Evolutionary conservation across 2,113 vertebrate genomes (phyloP), one percentile per base, ranked within the genome.

Genomic region (Epinephelus cyanopodus): DNA sequence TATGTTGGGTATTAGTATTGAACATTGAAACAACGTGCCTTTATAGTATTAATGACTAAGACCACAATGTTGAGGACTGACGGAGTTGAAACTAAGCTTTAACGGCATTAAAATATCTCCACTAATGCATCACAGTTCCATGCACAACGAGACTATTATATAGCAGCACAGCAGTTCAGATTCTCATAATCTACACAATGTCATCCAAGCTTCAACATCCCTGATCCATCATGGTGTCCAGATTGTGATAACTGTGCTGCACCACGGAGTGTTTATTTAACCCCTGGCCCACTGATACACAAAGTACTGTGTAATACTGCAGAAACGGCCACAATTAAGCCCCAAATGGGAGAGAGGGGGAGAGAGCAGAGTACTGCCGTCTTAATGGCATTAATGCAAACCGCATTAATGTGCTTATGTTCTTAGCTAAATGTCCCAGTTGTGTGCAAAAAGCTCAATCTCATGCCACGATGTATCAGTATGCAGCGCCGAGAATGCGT

Each of bases 341-440:
- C n/a, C 45, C 27, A 68, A 53, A 81, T 75, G 81, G 27, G 18
- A 0, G 54, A 48, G 57, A 79, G 62, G 74, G 77, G 78, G 56
- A 63, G 11, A 67, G 57, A 87, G 84, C 45, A 70, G 64, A 88
- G 72, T 37, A 67, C 78, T 25, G 58, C 29, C n/a, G 58, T 74
- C 69, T 80, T 88, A 92, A 92, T 88, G 81, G 84, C 57, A 74
- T 92, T 92, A 89, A 90, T 92, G 83, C 87, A 86, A 87, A 87
- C 66, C 45, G 53, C 90, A 93, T 87, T 89, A 94, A 90, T 85
- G 86, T 93, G 78, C 90, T 94, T 93, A 93, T 90, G 90, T 88
- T 90, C 88, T 91, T 81, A 90, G 78, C 86, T 75, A 86, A 91
- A 90, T 76, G 86, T 82, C 83, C 88, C 62, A 54, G 77, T 83